These are phyloP conservation scores for Halisarca cf. caerulea DNA, from an alignment of 37 sponge, comb jelly and placozoan genomes.

Conservation along the genomic window DNA sequence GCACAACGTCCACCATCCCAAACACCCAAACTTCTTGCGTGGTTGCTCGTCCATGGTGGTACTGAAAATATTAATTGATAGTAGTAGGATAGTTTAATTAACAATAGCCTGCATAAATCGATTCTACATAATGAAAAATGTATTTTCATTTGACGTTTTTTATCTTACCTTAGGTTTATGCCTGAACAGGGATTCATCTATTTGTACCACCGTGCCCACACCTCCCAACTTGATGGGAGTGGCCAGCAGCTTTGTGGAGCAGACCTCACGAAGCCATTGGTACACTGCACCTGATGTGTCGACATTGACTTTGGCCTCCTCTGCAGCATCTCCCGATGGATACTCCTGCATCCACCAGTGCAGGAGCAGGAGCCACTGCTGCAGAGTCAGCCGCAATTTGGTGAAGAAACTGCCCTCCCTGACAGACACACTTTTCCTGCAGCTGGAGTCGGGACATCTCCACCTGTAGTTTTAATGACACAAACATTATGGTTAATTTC, in stretches of 20 bases:
- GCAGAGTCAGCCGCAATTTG: conserved; percentile 37
- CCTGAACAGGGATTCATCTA: conserved; percentile 59
- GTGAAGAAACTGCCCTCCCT: conserved; percentile 44
- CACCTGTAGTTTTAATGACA: not conserved
- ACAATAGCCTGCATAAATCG: no score
- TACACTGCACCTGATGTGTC: conserved; percentile 40
- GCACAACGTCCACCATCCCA: conserved; percentile 55
- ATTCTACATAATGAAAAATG: no score
- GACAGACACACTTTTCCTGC: not conserved
- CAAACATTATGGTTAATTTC: not conserved
- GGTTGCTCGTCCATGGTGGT: conserved; percentile 54
- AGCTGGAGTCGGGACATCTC: not conserved
- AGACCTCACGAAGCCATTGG: conserved; percentile 57
- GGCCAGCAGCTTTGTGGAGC: conserved; percentile 33
- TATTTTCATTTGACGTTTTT: no score
- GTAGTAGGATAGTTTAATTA: no score
- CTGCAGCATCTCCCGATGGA: conserved; percentile 25
- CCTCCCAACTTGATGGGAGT: conserved; percentile 44
- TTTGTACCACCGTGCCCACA: conserved; percentile 38
- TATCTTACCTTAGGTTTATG: conserved; percentile 57
- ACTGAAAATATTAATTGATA: not conserved
- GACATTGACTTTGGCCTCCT: conserved; percentile 16
- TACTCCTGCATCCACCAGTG: conserved; percentile 31
- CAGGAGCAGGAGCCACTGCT: conserved; percentile 44
- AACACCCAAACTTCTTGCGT: conserved; percentile 64